Evolutionary conservation across 1,140 invertebrate genomes (phyloP).

Genomic region (Vanessa atalanta): DNA sequence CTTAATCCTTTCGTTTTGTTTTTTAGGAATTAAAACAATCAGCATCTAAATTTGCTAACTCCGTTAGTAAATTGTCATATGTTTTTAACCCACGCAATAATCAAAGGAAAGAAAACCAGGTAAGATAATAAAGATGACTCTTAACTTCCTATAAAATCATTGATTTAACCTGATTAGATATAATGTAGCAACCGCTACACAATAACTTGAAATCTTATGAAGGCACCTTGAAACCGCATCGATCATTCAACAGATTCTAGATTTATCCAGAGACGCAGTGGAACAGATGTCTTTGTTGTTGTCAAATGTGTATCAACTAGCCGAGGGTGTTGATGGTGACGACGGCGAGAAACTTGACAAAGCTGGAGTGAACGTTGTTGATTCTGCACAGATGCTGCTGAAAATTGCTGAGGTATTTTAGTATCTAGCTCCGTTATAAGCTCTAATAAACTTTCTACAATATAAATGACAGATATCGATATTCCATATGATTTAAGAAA

Average conservation of each 20-base stretch:
- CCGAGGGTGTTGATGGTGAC: conserved; percentile 34
- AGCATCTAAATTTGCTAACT: conserved; percentile 30
- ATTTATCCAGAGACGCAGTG: conserved; percentile 41
- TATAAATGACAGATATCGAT: no score
- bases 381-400: conserved; percentile 43
- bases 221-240: neutral
- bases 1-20: neutral
- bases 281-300: conserved; percentile 45
- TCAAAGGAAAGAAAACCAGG: conserved; percentile 44
- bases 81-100: conserved; percentile 34
- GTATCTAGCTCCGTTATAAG: neutral
- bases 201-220: no score
- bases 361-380: conserved; percentile 42
- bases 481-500: no score
- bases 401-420: conserved; percentile 30
- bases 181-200: no score
- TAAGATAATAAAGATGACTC: conserved; percentile 18
- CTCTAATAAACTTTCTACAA: no score
- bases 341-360: conserved; percentile 40
- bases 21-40: conserved; percentile 37
- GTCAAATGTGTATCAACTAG: conserved; percentile 42
- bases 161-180: no score
- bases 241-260: conserved; percentile 37
- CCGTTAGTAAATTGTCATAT: conserved; percentile 34
- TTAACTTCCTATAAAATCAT: no score